These are phyloP conservation scores for Homalodisca vitripennis DNA, from an alignment of 1,140 invertebrate species.

Conservation along the genomic window DNA sequence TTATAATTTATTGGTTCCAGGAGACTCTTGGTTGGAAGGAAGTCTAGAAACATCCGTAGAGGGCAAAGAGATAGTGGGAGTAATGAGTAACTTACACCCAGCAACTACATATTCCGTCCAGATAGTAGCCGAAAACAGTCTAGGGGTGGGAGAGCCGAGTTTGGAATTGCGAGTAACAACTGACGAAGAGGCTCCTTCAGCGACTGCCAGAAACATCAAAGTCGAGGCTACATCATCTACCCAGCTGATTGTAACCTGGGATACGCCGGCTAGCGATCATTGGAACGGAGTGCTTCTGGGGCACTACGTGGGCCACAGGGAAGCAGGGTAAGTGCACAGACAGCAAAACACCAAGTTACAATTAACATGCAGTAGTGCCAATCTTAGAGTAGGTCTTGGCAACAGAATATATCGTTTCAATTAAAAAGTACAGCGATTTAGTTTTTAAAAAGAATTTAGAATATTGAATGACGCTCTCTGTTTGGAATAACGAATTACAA, in stretches of 20 bases:
- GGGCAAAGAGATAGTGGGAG: constrained; percentile 44
- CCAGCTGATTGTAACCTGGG: constrained; percentile 40
- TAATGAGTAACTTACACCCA: constrained; percentile 50
- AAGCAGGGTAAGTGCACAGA: constrained; percentile 42
- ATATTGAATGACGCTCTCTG: no score
- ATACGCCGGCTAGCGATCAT: constrained; percentile 48
- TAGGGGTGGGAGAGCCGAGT: constrained; percentile 52
- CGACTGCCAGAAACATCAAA: constrained; percentile 50
- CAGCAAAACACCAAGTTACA: no score
- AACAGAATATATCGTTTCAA: no score
- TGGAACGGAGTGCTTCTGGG: constrained; percentile 55
- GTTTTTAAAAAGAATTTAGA: no score
- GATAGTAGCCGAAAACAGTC: constrained; percentile 52
- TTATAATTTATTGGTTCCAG: no score
- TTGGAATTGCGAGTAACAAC: constrained; percentile 48
- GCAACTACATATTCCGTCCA: constrained; percentile 53
- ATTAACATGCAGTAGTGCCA: no score
- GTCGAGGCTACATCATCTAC: constrained; percentile 37
- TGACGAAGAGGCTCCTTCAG: constrained; percentile 55
- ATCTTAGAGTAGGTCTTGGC: no score
- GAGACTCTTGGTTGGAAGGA: constrained; percentile 7
- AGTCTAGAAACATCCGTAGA: constrained; percentile 37
- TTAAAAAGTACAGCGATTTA: no score
- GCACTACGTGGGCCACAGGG: constrained; percentile 56
- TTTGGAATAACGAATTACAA: no score